A percentile compares a stretch with the other conserved stretches of the same genome.
phyloP scores from a whole-genome alignment of 1,140 invertebrate species.

The Dreissena polymorpha region DNA sequence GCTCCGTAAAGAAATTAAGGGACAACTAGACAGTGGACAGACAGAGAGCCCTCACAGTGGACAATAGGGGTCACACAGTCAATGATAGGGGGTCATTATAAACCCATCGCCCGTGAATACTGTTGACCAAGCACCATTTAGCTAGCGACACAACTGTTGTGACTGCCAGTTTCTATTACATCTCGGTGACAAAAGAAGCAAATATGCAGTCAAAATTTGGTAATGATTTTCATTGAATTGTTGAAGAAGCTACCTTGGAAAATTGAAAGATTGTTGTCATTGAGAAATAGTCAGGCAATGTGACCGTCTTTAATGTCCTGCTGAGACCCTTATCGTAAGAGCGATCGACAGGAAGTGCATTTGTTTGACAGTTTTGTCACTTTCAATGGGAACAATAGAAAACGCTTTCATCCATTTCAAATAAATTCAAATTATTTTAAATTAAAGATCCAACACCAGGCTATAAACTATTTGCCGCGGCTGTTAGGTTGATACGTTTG shows the following conservation, averaged over 20 bases:
- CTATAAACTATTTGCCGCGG: too few species aligned
- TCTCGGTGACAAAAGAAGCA: slow-evolving; percentile 50
- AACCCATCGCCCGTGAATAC: slow-evolving; percentile 49
- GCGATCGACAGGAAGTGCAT: slow-evolving; percentile 53
- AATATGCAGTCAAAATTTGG: slow-evolving; percentile 48
- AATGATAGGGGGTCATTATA: slow-evolving; percentile 57
- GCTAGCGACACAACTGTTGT: slow-evolving; percentile 45
- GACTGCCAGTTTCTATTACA: slow-evolving; percentile 53
- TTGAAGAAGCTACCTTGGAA: slow-evolving; percentile 20
- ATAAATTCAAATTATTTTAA: slow-evolving; percentile 24
- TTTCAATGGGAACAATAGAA: slow-evolving; percentile 49
- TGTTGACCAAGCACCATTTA: slow-evolving; percentile 53
- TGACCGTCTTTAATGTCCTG: slow-evolving; percentile 40
- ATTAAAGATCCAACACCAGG: background rate
- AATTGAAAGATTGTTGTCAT: slow-evolving; percentile 53
- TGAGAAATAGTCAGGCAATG: slow-evolving; percentile 30
- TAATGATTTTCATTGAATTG: slow-evolving; percentile 51
- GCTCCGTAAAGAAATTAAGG: slow-evolving; percentile 49
- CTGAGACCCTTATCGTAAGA: slow-evolving; percentile 15
- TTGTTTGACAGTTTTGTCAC: slow-evolving; percentile 55
- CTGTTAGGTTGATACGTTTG: too few species aligned
- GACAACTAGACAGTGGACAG: slow-evolving; percentile 48
- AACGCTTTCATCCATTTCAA: slow-evolving; percentile 18
- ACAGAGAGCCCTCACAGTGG: slow-evolving; percentile 36
- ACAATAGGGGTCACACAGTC: slow-evolving; percentile 24